phyloP scores from a whole-genome alignment of 2,888 invertebrate species.

The Tetramorium bicarinatum region DNA sequence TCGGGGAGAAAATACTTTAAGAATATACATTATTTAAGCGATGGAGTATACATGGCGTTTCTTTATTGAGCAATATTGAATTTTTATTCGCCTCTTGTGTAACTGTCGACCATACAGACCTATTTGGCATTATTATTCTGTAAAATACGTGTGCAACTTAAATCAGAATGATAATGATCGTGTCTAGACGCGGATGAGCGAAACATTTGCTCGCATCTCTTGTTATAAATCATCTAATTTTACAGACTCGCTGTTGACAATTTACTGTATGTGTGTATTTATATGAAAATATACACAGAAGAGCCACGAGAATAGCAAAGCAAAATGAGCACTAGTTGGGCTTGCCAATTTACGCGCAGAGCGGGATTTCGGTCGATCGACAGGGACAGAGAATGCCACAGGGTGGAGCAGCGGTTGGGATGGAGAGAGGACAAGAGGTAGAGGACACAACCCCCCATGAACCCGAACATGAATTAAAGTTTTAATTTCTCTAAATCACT shows the following conservation, averaged over 20 bases:
- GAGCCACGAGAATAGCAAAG: neutral
- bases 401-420: constrained; percentile 56
- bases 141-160: constrained; percentile 82
- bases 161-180: constrained; percentile 79
- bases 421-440: constrained; percentile 55
- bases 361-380: constrained; percentile 65
- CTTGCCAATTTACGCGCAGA: constrained; percentile 61
- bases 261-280: neutral
- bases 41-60: constrained; percentile 65
- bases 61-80: constrained; percentile 82
- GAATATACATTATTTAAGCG: constrained; percentile 65
- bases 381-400: constrained; percentile 61
- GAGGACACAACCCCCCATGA: constrained; percentile 74
- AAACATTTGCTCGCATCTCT: constrained; percentile 60
- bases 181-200: constrained; percentile 61
- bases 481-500: constrained; percentile 87
- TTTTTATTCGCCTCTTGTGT: constrained; percentile 83
- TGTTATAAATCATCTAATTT: constrained; percentile 36
- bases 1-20: constrained; percentile 27
- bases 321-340: constrained; percentile 40
- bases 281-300: constrained; percentile 2
- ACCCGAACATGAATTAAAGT: constrained; percentile 86
- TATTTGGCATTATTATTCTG: constrained; percentile 65
- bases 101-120: constrained; percentile 76
- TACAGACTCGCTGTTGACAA: constrained; percentile 39